phyloP scores from a whole-genome alignment of 2,888 invertebrate species.

The Hyposoter dolosus region DNA sequence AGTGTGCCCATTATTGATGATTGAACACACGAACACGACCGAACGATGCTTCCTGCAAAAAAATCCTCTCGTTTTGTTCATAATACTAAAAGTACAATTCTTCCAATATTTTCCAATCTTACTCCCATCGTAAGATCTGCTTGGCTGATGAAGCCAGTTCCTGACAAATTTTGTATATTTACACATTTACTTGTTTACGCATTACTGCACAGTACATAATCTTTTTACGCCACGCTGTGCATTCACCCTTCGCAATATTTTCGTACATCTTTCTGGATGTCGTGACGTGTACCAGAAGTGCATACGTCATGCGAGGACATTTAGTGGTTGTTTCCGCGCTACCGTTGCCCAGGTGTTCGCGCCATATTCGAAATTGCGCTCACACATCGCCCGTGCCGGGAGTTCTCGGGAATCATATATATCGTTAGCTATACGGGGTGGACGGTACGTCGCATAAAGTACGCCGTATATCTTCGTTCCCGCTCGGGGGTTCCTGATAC shows the following conservation, averaged over 20 bases:
- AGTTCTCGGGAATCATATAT: conserved; percentile 71
- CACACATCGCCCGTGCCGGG: conserved; percentile 15
- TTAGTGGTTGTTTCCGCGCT: conserved; percentile 32
- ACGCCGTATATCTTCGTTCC: conserved; percentile 77
- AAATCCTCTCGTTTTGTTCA: not conserved
- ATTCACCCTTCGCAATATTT: not conserved
- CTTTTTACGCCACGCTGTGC: not conserved
- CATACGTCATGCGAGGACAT: conserved; percentile 9
- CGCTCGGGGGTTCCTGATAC: conserved; percentile 57
- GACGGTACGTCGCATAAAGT: conserved; percentile 75
- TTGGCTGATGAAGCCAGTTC: not conserved
- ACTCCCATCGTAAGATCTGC: not conserved
- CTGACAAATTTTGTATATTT: not conserved
- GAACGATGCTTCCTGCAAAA: not conserved
- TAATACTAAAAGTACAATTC: not conserved
- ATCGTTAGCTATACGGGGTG: conserved; percentile 74
- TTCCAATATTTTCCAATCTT: not conserved
- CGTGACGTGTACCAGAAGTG: not conserved
- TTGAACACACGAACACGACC: not conserved
- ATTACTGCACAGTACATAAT: not conserved
- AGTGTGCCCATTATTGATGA: not conserved
- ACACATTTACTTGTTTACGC: not conserved
- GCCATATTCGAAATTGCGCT: conserved; percentile 51
- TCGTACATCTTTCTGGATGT: not conserved
- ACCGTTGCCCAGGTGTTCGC: conserved; percentile 57